Conservation (phyloP, 1,140 invertebrate species). For the Anastrepha obliqua region DNA sequence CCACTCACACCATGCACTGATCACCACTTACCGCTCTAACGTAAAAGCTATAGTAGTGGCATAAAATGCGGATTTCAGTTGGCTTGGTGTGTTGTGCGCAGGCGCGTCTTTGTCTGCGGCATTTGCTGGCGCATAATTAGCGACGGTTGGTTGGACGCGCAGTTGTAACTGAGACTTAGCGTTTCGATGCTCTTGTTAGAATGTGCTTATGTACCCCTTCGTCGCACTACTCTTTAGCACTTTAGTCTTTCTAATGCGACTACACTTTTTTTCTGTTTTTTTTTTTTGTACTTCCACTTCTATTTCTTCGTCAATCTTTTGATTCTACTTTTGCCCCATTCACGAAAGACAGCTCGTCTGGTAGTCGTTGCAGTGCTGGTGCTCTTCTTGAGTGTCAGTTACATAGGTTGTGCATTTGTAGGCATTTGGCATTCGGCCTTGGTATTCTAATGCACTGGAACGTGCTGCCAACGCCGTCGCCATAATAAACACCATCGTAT, state of each 20-base stretch:
- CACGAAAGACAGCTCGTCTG: background rate
- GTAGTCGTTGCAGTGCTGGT: background rate
- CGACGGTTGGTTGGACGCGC: slow-evolving; percentile 23
- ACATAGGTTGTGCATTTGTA: slow-evolving; percentile 40
- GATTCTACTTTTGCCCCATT: background rate
- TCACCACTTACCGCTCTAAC: background rate
- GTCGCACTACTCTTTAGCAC: background rate
- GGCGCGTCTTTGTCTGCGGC: slow-evolving; percentile 20
- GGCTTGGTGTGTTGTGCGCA: background rate
- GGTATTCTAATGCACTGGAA: slow-evolving; percentile 38
- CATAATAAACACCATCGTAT: too few species aligned
- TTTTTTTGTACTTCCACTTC: background rate
- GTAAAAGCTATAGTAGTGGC: background rate
- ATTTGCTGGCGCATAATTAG: background rate
- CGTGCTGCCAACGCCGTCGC: background rate
- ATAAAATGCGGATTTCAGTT: background rate
- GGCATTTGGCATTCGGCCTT: slow-evolving; percentile 43
- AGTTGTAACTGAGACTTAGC: background rate
- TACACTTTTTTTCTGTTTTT: background rate
- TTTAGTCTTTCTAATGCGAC: background rate
- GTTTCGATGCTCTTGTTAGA: background rate
- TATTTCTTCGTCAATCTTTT: background rate
- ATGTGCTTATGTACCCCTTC: background rate
- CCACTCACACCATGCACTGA: background rate
- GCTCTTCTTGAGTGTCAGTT: slow-evolving; percentile 33